phyloP scores from a whole-genome alignment of 2,113 vertebrate species.

The Rhombomys opimus region DNA sequence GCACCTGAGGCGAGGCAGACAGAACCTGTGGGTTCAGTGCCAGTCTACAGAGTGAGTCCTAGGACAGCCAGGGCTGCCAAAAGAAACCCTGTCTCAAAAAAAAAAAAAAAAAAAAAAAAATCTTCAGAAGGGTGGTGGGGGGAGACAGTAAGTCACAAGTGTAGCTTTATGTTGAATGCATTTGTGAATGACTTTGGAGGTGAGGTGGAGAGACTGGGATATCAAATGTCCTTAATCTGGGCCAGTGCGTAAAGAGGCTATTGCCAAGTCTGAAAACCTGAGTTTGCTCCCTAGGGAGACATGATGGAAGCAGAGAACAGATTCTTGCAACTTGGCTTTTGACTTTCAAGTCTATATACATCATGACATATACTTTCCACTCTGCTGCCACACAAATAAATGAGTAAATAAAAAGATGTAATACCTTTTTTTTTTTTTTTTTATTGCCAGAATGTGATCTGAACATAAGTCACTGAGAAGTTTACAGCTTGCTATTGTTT shows the following conservation, averaged over 20 bases:
- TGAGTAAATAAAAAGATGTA: background rate
- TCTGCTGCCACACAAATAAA: background rate
- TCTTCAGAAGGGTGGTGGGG: no score
- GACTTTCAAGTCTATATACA: background rate
- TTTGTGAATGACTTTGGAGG: background rate
- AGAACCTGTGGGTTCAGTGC: background rate
- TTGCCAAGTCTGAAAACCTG: background rate
- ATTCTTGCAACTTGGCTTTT: background rate
- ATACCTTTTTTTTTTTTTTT: no score
- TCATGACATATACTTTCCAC: no score
- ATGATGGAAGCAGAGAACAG: background rate
- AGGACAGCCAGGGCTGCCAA: background rate
- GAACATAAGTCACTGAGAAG: background rate
- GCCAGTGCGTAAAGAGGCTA: no score
- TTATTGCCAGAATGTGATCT: background rate
- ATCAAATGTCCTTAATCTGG: background rate
- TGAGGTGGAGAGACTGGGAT: background rate
- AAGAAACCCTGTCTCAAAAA: background rate
- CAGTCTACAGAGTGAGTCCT: background rate
- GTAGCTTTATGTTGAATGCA: slow-evolving; percentile 33
- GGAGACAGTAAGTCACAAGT: background rate
- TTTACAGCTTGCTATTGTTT: background rate
- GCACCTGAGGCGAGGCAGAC: background rate
- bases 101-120: background rate
- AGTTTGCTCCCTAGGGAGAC: background rate